These are phyloP conservation scores for Salmo trutta DNA, from an alignment of 2,797 vertebrate genomes.

Conservation along the genomic window DNA sequence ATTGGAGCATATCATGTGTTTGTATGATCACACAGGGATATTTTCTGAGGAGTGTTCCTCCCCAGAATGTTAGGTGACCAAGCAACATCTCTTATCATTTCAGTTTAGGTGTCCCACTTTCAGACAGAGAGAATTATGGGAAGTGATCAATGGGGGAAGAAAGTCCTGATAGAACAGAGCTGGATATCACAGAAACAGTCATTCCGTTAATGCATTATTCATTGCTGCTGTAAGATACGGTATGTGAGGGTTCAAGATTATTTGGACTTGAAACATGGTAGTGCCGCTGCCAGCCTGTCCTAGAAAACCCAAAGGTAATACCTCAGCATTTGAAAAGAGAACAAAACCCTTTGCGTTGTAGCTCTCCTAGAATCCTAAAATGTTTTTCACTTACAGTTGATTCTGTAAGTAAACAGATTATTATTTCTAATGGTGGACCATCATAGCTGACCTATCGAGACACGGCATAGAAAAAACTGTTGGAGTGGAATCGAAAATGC, in stretches of 20 bases:
- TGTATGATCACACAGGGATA: conserved; percentile 37
- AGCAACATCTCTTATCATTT: conserved; percentile 50
- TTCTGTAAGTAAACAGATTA: conserved; percentile 2
- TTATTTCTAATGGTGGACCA: conserved; percentile 14
- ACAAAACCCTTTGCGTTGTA: conserved; percentile 43
- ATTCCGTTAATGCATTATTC: conserved; percentile 75
- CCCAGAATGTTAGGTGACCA: conserved; percentile 45
- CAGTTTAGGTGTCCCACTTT: conserved; percentile 46
- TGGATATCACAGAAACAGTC: conserved; percentile 60
- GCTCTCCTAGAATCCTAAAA: conserved; percentile 20
- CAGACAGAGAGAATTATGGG: conserved; percentile 56
- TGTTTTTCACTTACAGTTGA: conserved; percentile 34
- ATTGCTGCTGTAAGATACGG: conserved; percentile 55
- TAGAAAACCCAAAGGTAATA: conserved; percentile 39
- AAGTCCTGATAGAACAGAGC: conserved; percentile 50
- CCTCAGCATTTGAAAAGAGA: conserved; percentile 45
- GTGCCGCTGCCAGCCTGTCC: conserved; percentile 58
- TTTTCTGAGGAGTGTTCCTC: conserved; percentile 22
- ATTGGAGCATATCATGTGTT: conserved; percentile 27
- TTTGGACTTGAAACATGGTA: conserved; percentile 67
- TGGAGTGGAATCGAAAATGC: background rate
- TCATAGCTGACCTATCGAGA: background rate
- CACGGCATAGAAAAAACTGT: background rate
- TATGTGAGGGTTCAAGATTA: conserved; percentile 60
- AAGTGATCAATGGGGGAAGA: conserved; percentile 52